Evolutionary conservation across 2,113 vertebrate genomes (phyloP).

Genomic region (Callipepla squamata): DNA sequence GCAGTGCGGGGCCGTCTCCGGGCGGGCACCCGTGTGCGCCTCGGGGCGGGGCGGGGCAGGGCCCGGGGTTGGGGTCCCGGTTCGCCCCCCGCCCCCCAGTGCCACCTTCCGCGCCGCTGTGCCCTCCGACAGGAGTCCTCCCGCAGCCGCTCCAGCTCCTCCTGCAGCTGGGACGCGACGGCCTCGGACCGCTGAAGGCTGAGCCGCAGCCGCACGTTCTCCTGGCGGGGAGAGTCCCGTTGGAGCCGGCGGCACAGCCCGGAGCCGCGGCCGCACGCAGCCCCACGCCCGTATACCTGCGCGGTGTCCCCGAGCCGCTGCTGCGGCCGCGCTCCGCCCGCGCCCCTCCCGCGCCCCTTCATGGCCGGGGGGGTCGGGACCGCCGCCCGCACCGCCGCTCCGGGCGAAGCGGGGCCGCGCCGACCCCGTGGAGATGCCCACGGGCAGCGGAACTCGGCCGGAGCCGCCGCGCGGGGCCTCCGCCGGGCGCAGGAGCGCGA

Average conservation of each 20-base stretch:
- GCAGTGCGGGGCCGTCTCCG: not conserved
- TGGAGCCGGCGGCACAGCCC: not conserved
- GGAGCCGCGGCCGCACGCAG: not conserved
- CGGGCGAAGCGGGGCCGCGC: no score
- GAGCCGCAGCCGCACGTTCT: conserved; percentile 67
- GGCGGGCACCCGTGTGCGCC: not conserved
- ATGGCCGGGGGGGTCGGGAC: not conserved
- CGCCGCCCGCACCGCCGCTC: not conserved
- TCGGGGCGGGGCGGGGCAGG: not conserved
- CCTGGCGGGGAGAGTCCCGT: conserved; percentile 5
- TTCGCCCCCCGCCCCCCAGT: not conserved
- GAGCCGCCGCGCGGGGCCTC: not conserved
- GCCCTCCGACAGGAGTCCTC: conserved; percentile 75
- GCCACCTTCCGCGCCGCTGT: conserved; percentile 77
- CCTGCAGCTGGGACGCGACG: conserved; percentile 66
- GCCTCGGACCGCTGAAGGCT: conserved; percentile 67
- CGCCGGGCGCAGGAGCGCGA: accelerated
- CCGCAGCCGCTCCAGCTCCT: conserved; percentile 80
- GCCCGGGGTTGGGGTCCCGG: not conserved
- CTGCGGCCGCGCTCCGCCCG: accelerated
- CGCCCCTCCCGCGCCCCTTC: accelerated
- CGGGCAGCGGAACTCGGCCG: accelerated
- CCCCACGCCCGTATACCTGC: not conserved
- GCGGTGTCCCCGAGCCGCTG: accelerated
- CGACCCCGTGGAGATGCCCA: not conserved